Evolutionary conservation across 2,888 invertebrate species (phyloP).

Genomic region (Lochmaea crataegi): DNA sequence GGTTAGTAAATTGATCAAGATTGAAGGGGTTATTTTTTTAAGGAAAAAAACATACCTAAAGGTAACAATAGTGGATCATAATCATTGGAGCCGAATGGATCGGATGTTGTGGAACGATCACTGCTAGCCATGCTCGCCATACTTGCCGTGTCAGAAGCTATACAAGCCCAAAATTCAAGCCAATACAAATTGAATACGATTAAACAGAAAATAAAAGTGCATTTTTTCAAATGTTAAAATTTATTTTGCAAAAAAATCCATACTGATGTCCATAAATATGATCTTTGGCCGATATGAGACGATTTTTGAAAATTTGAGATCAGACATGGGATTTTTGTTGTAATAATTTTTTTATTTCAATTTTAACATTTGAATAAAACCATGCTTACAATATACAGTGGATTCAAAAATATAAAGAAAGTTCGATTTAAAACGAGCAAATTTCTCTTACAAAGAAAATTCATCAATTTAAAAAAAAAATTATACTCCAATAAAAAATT

Average conservation of each 20-base stretch:
- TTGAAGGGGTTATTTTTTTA: neutral
- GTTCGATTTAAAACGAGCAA: neutral
- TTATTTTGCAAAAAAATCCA: neutral
- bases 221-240: slow-evolving; percentile 25
- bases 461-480: neutral
- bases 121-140: slow-evolving; percentile 65
- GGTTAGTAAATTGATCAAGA: neutral
- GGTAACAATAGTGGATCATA: slow-evolving; percentile 61
- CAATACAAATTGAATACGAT: slow-evolving; percentile 45
- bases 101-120: slow-evolving; percentile 60
- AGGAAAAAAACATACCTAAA: slow-evolving; percentile 62
- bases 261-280: no score
- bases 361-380: slow-evolving; percentile 14
- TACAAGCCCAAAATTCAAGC: slow-evolving; percentile 56
- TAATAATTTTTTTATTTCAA: neutral
- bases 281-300: no score
- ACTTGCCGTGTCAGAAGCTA: slow-evolving; percentile 66
- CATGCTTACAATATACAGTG: slow-evolving; percentile 11
- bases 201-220: slow-evolving; percentile 38
- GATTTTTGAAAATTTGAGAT: no score
- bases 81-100: slow-evolving; percentile 54
- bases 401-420: slow-evolving; percentile 1
- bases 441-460: neutral
- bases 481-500: neutral
- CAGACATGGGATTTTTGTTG: no score